These are phyloP conservation scores for Empidonax alnorum DNA, from an alignment of 2,113 vertebrate genomes.

Conservation along the genomic window DNA sequence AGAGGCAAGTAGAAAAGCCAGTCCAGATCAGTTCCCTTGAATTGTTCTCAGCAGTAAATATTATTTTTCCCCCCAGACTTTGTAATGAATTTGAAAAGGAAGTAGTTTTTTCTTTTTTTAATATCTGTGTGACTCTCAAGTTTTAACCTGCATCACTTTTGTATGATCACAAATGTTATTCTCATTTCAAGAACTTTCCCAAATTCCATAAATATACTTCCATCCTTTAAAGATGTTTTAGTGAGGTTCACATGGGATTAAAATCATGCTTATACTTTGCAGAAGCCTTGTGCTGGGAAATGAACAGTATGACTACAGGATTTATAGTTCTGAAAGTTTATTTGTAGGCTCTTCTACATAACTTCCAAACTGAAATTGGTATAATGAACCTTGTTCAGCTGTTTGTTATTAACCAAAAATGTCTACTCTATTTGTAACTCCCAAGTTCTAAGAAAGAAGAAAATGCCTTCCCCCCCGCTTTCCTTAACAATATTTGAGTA, in stretches of 20 bases:
- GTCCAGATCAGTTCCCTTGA: neutral
- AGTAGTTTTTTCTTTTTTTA: neutral
- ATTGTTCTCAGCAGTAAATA: neutral
- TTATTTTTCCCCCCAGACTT: neutral
- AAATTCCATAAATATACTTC: neutral
- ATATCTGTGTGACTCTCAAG: neutral
- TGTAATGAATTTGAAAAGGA: neutral
- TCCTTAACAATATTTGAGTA: neutral
- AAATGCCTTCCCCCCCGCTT: neutral
- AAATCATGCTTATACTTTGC: neutral
- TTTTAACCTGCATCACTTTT: neutral
- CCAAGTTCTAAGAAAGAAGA: neutral
- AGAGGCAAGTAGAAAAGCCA: neutral
- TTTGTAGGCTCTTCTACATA: neutral
- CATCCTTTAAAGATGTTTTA: neutral
- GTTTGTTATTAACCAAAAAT: neutral
- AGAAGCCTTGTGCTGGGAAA: neutral
- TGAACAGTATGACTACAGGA: neutral
- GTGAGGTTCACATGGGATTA: neutral
- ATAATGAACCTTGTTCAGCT: neutral
- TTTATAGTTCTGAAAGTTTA: neutral
- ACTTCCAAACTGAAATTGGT: neutral
- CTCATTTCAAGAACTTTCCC: neutral
- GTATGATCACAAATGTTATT: neutral
- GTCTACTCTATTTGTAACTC: neutral